Evolutionary conservation across 2,797 vertebrate genomes (phyloP), one percentile per base, ranked within the genome.

Genomic region (Channallabes apus): DNA sequence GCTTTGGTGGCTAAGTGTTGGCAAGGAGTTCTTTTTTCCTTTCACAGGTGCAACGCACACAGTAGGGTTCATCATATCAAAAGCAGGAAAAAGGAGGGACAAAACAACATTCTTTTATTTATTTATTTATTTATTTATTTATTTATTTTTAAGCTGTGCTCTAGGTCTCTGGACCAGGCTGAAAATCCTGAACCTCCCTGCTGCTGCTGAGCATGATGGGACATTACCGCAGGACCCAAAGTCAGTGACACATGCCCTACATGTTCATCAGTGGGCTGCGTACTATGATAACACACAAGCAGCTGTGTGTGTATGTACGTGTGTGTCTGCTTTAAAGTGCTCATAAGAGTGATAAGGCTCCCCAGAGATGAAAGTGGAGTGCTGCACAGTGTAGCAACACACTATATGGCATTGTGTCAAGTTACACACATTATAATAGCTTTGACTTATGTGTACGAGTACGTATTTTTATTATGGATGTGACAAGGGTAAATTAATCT

Each of bases 191-290:
- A 20, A 54, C 51, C 56, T 27, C 17, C 38, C 46, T 14, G 79
- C 82, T 14, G 79, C 82, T 9, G 24, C 46, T 85, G 87, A 84
- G 62, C 77, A 68, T 88, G 73, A 86, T 83, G 75, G 56, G 38
- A 77, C 71, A 69, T 84, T 84, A 86, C 82, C 86, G 83, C 35
- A 86, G 82, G 81, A 86, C 82, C 83, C 41, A n/a, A 82, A 54
- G 64, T 84, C 69, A 84, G 75, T 87, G 80, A 69, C 62, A 51
- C 58, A 32, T 83, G 80, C 88, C 82, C 56, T 4, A 20, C 27
- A 20, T 82, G 72, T 88, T 88, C 77, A 88, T 22, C 77, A 76
- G 17, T 56, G 54, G 11, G 18, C 54, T 59, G 9, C 7, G 15
- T 76, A 51, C 46, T n/a, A 54, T 76, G n/a, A 76, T 56, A 18